phyloP scores from a whole-genome alignment of 2,797 vertebrate genomes.

The Gymnodraco acuticeps region DNA sequence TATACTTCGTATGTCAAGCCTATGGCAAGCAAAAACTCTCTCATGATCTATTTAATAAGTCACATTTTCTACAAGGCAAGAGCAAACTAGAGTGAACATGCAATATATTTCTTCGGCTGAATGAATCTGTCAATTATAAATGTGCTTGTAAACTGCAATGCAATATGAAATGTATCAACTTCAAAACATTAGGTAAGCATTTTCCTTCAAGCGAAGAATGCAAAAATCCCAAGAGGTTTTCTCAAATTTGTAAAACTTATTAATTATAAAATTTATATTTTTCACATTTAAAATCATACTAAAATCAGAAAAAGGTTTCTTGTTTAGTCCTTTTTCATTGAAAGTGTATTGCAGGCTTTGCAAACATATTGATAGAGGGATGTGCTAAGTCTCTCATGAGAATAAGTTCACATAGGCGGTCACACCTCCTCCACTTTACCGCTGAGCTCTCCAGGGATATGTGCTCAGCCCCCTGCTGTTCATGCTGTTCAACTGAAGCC shows the following conservation, averaged over 20 bases:
- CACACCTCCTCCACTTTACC: too few relatives aligned
- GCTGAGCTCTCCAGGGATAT: too few relatives aligned
- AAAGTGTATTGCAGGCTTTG: too few relatives aligned
- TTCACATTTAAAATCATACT: not conserved
- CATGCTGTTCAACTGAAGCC: too few relatives aligned
- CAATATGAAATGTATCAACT: not conserved
- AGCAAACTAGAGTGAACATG: too few relatives aligned
- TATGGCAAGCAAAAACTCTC: not conserved
- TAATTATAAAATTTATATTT: not conserved
- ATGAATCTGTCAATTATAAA: not conserved
- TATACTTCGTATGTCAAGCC: conserved; percentile 2
- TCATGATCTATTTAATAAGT: not conserved
- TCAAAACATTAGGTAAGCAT: not conserved
- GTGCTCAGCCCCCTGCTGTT: too few relatives aligned
- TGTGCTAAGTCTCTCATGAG: too few relatives aligned
- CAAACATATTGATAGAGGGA: too few relatives aligned
- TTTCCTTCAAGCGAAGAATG: not conserved
- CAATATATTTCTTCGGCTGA: too few relatives aligned
- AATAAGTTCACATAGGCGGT: too few relatives aligned
- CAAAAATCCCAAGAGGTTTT: not conserved
- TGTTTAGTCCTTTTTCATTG: too few relatives aligned
- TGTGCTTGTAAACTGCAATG: not conserved
- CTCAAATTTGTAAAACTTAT: not conserved
- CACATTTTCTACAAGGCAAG: too few relatives aligned
- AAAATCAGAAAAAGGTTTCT: not conserved